Evolutionary conservation across 1,140 invertebrate species (phyloP), one percentile per base, ranked within the genome.

Genomic region (Meloidogyne exigua): DNA sequence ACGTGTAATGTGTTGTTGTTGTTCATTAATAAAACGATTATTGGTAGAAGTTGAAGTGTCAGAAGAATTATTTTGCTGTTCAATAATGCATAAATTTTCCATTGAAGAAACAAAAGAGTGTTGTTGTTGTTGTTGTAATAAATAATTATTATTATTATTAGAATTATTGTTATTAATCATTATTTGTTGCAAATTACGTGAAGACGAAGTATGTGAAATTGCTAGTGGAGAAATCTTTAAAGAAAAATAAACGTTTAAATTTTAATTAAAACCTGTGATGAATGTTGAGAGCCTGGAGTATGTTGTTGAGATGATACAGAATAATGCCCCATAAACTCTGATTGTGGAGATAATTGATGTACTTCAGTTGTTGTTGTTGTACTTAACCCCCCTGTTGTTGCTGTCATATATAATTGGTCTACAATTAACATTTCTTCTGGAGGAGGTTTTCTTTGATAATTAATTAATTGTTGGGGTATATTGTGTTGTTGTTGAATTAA

Each of bases 221-320:
- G 71, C 57, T 65, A 23, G 71, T 9, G 71, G 71, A 13, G 71
- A 73, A 57, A 73, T 63, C 71, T 73, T 23, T 23, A 73, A 57
- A 72, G 25, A 68, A 68, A 32, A 23, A 39, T 32, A 39, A 21
- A 67, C 3, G 36, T 39, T 32, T 67, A 68, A 36, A 65, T 7
- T 32, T 32, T 42, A 12, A 28, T 5, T 23, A 62, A 76, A 23
- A 72, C 69, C 44, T 82, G 72, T 42, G n/a, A 64, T 21, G 36
- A 73, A 39, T 79, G 79, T 26, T 76, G 79, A 25, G 79, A 81
- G 23, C 79, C 79, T 10, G 79, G 79, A 23, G 79, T 80, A 23
- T 81, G 82, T 49, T 81, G 82, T 49, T 80, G 79, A 12, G 78
- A 71, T n/a, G 76, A 79, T 57, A n/a, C 49, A 21, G 79, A 72